Evolutionary conservation across 2,113 vertebrate species (phyloP), one percentile per base, ranked within the genome.

Genomic region (Oceanites oceanicus): DNA sequence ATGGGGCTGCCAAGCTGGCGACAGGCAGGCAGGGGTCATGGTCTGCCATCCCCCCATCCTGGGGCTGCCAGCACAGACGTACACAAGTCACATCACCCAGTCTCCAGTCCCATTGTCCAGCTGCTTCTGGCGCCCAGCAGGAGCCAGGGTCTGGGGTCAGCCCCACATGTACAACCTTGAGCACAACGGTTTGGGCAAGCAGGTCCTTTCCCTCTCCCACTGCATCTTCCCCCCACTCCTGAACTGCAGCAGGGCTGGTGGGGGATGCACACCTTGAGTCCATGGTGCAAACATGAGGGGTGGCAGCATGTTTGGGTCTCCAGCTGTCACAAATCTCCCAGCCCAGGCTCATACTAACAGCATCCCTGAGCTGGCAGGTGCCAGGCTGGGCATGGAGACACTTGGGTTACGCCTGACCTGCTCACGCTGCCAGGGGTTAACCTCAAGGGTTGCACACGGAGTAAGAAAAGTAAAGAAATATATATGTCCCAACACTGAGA

Each of bases 211-310:
- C 26, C 9, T 44, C 30, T 47, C 38, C 58, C 30, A 32, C 13
- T 14, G 1, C 36, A 73, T 19, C 32, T 29, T 36, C 4, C 5
- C 30, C 59, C 32, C 12, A 2, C 26, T 56, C 59, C 77, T 40
- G 23, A 74, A 9, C 8, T 18, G 50, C 73, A 70, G 50, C 42
- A 58, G 42, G 13, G 34, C 58, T 79, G 47, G 23, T 4, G 2
- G 10, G 19, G n/a, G 40, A 47, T 1, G 1, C 21, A 12, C 12
- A 23, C 7, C 11, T 50, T 9, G 0, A 50, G 20, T 4, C 8
- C 20, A 36, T 0, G 1, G 29, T 5, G 11, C 7, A 19, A 45
- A 87, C 1, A 1, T 0, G 0, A 67, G 6, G 32, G 3, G 11
- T 61, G 8, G 18, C 73, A 68, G 45, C 4, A 0, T 0, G 2